A percentile compares a stretch with the other conserved stretches of the same genome.
phyloP scores from a whole-genome alignment of 2,113 vertebrate species.

The Butorides virescens region DNA sequence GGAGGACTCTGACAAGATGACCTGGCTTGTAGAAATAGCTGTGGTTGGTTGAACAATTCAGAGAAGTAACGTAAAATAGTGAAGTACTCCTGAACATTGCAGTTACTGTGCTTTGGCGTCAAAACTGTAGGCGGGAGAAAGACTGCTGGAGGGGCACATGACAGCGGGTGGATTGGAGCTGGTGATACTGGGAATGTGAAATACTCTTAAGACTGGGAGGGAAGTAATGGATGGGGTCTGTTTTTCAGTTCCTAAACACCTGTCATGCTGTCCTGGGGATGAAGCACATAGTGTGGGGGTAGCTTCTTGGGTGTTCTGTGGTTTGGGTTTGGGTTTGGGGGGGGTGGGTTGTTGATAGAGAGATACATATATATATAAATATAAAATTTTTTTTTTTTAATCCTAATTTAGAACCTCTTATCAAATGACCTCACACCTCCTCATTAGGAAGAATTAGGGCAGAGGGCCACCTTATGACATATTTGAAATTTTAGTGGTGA shows the following conservation, averaged over 20 bases:
- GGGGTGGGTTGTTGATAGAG: too few relatives aligned
- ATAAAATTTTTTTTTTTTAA: neutral
- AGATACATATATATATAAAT: too few relatives aligned
- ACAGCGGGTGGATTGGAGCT: neutral
- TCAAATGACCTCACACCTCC: neutral
- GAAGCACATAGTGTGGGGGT: neutral
- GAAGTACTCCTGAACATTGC: neutral
- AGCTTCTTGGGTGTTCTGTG: neutral
- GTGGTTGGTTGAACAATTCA: neutral
- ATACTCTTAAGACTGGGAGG: neutral
- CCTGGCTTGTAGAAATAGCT: neutral
- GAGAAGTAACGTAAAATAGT: neutral
- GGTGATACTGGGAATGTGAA: neutral
- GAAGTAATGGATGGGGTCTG: neutral
- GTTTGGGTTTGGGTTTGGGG: neutral
- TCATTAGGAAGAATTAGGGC: neutral
- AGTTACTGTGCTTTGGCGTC: neutral
- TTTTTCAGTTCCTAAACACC: neutral
- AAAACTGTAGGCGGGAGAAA: neutral
- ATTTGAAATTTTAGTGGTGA: neutral
- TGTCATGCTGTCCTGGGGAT: neutral
- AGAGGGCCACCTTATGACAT: neutral
- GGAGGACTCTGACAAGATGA: neutral
- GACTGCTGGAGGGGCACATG: neutral
- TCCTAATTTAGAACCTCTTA: neutral